These are phyloP conservation scores for Stegodyphus mimosarum DNA, from an alignment of 1,140 invertebrate genomes.

Conservation along the genomic window DNA sequence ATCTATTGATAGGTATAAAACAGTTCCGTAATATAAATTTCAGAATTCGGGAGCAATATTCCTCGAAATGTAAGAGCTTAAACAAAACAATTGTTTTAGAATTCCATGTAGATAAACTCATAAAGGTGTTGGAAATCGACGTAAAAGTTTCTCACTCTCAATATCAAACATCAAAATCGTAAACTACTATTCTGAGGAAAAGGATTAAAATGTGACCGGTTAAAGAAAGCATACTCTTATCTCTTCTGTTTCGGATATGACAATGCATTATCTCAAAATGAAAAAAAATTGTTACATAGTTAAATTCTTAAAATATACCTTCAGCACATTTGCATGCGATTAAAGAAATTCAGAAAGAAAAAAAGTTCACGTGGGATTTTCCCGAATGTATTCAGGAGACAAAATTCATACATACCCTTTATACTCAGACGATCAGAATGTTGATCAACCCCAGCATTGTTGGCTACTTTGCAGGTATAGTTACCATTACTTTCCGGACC, in stretches of 20 bases:
- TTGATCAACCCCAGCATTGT: slow-evolving; percentile 41
- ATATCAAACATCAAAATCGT: no score
- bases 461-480: slow-evolving; percentile 62
- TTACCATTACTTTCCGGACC: slow-evolving; percentile 61
- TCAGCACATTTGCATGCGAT: not conserved
- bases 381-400: not conserved
- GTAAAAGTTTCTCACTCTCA: no score
- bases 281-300: not conserved
- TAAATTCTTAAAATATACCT: not conserved
- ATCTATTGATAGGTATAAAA: no score
- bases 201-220: no score
- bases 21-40: no score
- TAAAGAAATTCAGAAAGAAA: not conserved
- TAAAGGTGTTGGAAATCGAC: no score
- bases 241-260: not conserved
- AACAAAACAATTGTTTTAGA: no score
- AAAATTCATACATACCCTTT: slow-evolving; percentile 9
- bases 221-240: no score
- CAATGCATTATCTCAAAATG: not conserved
- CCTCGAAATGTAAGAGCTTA: no score
- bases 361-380: not conserved
- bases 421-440: not conserved
- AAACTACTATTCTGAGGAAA: no score
- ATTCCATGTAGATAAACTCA: no score
- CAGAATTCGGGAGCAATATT: no score